Evolutionary conservation across 2,888 invertebrate genomes (phyloP).

Genomic region (Hipparchia sbordonii): DNA sequence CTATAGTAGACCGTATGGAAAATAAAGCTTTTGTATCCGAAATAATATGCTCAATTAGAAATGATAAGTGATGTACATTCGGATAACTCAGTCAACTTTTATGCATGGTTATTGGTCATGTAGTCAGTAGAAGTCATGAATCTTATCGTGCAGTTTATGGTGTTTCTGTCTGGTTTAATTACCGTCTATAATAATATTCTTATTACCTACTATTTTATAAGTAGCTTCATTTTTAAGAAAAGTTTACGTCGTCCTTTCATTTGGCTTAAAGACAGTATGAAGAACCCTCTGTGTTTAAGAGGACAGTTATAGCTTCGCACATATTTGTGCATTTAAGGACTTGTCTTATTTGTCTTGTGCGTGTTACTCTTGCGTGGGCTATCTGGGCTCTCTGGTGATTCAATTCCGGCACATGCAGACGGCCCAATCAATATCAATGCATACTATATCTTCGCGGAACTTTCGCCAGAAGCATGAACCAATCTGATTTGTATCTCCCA

Average conservation of each 20-base stretch:
- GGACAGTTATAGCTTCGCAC: constrained; percentile 26
- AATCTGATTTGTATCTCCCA: constrained; percentile 65
- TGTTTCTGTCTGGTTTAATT: no score
- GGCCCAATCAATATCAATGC: constrained; percentile 74
- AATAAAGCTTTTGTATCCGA: no score
- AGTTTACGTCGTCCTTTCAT: not conserved
- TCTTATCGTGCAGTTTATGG: no score
- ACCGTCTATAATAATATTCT: no score
- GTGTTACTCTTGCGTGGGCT: constrained; percentile 68
- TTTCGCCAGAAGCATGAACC: constrained; percentile 71
- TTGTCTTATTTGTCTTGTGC: constrained; percentile 44
- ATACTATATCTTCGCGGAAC: constrained; percentile 71
- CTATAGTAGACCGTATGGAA: no score
- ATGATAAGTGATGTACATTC: not conserved
- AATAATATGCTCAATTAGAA: no score
- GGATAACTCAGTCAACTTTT: not conserved
- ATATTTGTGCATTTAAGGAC: constrained; percentile 61
- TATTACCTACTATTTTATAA: no score
- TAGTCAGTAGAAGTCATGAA: no score
- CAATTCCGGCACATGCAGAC: constrained; percentile 67
- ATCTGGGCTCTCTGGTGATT: constrained; percentile 59
- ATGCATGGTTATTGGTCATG: no score
- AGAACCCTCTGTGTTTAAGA: not conserved
- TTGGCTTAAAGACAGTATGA: not conserved
- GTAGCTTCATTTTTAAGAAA: no score